phyloP scores from a whole-genome alignment of 2,888 invertebrate genomes.

The Ectemnius continuus region DNA sequence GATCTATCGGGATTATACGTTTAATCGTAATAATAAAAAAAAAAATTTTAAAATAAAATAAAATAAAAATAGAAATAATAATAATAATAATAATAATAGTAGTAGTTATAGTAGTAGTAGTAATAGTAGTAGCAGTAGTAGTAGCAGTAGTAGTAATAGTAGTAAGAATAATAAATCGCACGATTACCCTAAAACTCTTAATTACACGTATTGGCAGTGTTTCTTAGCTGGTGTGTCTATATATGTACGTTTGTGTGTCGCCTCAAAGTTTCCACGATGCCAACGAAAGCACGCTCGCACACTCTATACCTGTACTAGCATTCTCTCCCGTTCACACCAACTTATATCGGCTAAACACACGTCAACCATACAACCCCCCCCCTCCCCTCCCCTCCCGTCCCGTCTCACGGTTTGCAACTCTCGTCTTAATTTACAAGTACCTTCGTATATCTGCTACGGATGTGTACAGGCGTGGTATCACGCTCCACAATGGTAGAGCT shows the following conservation, averaged over 20 bases:
- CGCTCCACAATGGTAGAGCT: slow-evolving; percentile 33
- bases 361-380: slow-evolving; percentile 40
- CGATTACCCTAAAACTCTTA: slow-evolving; percentile 66
- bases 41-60: background rate
- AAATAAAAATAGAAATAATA: background rate
- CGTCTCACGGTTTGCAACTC: slow-evolving; percentile 10
- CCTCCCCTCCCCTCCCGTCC: slow-evolving; percentile 6
- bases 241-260: slow-evolving; percentile 56
- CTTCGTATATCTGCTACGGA: slow-evolving; percentile 61
- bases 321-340: slow-evolving; percentile 18
- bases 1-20: slow-evolving; percentile 59
- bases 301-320: background rate
- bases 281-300: background rate
- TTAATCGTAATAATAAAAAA: slow-evolving; percentile 56
- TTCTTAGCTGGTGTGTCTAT: slow-evolving; percentile 75
- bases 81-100: background rate
- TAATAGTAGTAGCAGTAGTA: no score
- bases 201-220: slow-evolving; percentile 77
- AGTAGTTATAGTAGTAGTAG: no score
- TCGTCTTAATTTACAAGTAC: slow-evolving; percentile 66
- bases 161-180: slow-evolving; percentile 65
- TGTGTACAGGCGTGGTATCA: slow-evolving; percentile 61
- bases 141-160: no score
- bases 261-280: background rate
- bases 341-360: slow-evolving; percentile 53